Conservation (phyloP, 2,888 invertebrate genomes). For the Aromia moschata region DNA sequence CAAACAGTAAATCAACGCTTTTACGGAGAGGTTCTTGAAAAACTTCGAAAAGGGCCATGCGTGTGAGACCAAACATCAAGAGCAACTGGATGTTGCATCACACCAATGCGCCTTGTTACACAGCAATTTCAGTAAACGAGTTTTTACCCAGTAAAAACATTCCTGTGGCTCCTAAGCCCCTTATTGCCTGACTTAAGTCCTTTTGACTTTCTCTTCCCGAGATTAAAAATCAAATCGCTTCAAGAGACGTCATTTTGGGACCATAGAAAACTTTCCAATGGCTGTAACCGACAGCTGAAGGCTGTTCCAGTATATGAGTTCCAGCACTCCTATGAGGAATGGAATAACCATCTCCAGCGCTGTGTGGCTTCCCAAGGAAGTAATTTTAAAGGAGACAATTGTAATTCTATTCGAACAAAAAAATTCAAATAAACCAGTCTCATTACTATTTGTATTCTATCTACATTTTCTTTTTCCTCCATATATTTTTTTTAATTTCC, state of each 20-base stretch:
- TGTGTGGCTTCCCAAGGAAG: not conserved
- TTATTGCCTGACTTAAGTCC: not conserved
- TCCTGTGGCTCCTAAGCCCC: conserved; percentile 12
- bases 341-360: not conserved
- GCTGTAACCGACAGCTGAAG: not conserved
- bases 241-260: not conserved
- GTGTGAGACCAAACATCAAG: conserved; percentile 14
- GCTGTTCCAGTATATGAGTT: not conserved
- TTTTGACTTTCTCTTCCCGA: not conserved
- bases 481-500: too few relatives aligned
- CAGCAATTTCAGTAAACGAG: conserved; percentile 2
- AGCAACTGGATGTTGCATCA: conserved; percentile 7
- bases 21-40: conserved; percentile 16
- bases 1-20: not conserved
- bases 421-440: too few relatives aligned
- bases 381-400: not conserved
- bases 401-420: not conserved
- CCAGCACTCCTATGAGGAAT: not conserved
- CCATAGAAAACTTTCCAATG: not conserved
- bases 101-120: not conserved
- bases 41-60: conserved; percentile 17
- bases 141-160: conserved; percentile 23
- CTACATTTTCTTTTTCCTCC: too few relatives aligned
- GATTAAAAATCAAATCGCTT: not conserved
- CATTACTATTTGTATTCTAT: too few relatives aligned